Evolutionary conservation across 2,888 invertebrate species (phyloP).

Genomic region (Zele albiditarsus): DNA sequence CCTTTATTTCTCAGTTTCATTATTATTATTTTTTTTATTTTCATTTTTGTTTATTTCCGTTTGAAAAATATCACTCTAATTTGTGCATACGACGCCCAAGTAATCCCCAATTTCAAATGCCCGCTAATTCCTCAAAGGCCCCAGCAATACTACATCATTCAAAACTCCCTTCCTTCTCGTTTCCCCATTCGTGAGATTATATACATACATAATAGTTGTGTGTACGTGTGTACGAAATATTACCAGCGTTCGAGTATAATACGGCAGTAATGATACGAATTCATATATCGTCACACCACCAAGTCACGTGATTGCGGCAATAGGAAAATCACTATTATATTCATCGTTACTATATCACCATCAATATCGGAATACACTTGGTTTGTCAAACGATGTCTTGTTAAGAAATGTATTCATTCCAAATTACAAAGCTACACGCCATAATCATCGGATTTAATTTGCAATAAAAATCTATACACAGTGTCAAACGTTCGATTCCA

Average conservation of each 20-base stretch:
- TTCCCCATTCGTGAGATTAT: background rate
- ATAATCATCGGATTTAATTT: no score
- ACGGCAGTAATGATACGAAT: constrained; percentile 27
- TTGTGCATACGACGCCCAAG: background rate
- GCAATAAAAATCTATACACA: no score
- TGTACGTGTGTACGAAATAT: constrained; percentile 6
- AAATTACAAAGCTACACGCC: constrained; percentile 64
- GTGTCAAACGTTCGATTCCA: no score
- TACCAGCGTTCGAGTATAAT: constrained; percentile 10
- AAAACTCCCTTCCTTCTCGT: background rate
- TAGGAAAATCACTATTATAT: background rate
- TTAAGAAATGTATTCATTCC: constrained; percentile 68
- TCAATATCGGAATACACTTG: background rate
- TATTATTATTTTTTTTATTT: background rate
- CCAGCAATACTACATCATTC: background rate
- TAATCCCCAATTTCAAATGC: constrained; percentile 10
- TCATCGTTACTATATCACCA: background rate
- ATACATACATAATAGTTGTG: background rate
- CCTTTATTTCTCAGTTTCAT: background rate
- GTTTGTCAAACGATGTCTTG: constrained; percentile 52
- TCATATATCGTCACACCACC: constrained; percentile 4
- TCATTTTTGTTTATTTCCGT: background rate
- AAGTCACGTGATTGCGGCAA: constrained; percentile 10
- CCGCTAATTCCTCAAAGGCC: constrained; percentile 13
- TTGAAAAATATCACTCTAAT: background rate